Base-by-base conservation (phyloP, 2,888 invertebrate species). In the Liodrosophila aerea region DNA sequence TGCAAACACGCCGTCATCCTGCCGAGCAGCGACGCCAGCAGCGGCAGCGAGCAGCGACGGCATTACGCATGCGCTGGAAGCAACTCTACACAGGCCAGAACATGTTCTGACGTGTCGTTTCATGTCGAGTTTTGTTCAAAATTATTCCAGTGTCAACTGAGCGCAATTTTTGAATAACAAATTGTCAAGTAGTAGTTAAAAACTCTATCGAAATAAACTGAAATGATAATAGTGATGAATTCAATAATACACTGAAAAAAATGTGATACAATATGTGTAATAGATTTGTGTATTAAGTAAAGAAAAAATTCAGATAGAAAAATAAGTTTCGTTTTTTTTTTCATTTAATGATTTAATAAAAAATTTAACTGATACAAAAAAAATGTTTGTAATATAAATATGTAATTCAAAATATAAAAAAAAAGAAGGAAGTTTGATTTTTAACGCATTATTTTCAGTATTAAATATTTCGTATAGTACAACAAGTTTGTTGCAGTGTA, bases 11-110 rank as follows among this genome's bases (percentile, higher is more conserved):
- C 44, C 13, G 37, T 41, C 31, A 47, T 33, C 18, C 31, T 11
- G 7, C 2, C 33, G 4, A 40, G 15, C 41, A 30, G 50, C 56
- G 60, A 64, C 65, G 77, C 30, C 53, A 47, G 37, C 82, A 61
- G 58, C n/a, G n/a, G n/a, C n/a, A n/a, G n/a, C n/a, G n/a, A 47
- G 37, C 82, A 61, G 58, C 57, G 54, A 7, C 27, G 13, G 31
- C 22, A 22, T 7, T 2, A 64, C 84, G 78, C 84, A 64, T 11
- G 65, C 83, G 71, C 64, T 76, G 83, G 85, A 82, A 85, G 15
- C 33, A 56, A 78, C 30, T 78, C 84, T 83, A 73, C 78, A 81
- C 52, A 27, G 37, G 41, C 36, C 45, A 50, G 30, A 43, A 40
- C 47, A 29, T 15, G 12, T 47, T 37, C 18, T 13, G 27, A 30